Conservation (phyloP, 2,888 invertebrate genomes). For the Troilus luridus region DNA sequence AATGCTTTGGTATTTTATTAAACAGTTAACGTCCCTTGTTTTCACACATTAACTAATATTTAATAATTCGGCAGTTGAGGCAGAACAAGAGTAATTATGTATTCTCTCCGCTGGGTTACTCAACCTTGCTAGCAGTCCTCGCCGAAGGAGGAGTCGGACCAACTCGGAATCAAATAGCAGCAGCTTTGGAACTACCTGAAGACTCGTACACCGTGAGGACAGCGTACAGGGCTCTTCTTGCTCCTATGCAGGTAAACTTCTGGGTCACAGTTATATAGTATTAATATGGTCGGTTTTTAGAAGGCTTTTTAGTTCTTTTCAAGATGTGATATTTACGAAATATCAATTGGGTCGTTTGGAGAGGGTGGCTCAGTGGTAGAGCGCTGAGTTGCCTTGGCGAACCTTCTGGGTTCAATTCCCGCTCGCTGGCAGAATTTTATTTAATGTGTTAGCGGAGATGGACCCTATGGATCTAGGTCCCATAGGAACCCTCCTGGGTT, state of each 20-base stretch:
- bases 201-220: constrained; percentile 71
- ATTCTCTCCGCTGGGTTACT: constrained; percentile 77
- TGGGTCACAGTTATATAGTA: no score
- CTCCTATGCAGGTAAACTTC: constrained; percentile 70
- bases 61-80: constrained; percentile 72
- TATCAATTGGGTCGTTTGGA: no score
- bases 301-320: no score
- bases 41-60: not conserved
- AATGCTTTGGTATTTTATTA: not conserved
- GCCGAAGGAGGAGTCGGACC: constrained; percentile 77
- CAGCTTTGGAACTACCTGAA: constrained; percentile 74
- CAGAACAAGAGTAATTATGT: constrained; percentile 72
- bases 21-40: not conserved
- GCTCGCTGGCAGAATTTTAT: no score
- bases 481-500: no score
- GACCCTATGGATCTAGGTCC: no score
- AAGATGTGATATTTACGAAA: no score
- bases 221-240: constrained; percentile 72
- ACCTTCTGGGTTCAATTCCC: no score
- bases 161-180: constrained; percentile 74
- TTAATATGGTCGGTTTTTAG: no score
- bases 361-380: no score
- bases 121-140: constrained; percentile 75
- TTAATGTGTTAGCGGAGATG: no score
- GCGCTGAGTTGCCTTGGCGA: no score